Evolutionary conservation across 2,797 vertebrate genomes (phyloP).

Genomic region (Knipowitschia caucasica): DNA sequence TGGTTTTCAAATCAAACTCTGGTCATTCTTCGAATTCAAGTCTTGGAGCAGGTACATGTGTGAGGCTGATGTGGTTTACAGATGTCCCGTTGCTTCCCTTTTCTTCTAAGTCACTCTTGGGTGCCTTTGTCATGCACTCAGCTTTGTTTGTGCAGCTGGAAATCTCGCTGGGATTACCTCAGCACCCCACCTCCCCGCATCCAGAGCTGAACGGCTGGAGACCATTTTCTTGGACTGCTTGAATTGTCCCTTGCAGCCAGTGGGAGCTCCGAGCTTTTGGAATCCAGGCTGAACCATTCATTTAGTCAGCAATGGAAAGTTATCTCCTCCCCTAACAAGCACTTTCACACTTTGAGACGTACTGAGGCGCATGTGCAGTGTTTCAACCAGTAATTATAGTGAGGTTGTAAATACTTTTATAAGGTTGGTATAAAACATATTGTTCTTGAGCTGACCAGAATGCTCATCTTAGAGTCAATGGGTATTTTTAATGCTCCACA

Average conservation of each 20-base stretch:
- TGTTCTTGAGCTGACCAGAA: background rate
- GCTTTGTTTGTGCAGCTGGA: constrained; percentile 82
- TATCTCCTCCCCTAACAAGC: constrained; percentile 25
- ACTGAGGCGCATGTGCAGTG: background rate
- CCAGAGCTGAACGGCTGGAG: constrained; percentile 48
- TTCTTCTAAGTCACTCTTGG: constrained; percentile 42
- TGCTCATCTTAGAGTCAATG: no score
- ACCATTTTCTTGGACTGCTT: constrained; percentile 48
- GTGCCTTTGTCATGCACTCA: constrained; percentile 66
- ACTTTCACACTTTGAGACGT: constrained; percentile 21
- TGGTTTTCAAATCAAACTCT: constrained; percentile 53
- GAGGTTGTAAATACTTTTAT: background rate
- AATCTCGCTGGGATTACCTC: constrained; percentile 60
- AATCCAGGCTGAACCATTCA: constrained; percentile 32
- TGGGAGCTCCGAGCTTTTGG: constrained; percentile 9
- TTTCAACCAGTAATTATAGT: background rate
- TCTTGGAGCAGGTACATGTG: constrained; percentile 58
- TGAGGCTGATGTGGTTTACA: constrained; percentile 50
- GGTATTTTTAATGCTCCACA: background rate
- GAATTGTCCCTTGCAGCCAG: constrained; percentile 38
- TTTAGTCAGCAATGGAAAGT: constrained; percentile 31
- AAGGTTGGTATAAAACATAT: background rate
- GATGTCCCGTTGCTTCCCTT: constrained; percentile 19
- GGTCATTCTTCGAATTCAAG: constrained; percentile 27
- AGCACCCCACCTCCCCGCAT: constrained; percentile 47